phyloP scores from a whole-genome alignment of 2,888 invertebrate species.

The Euzetes globulus region DNA sequence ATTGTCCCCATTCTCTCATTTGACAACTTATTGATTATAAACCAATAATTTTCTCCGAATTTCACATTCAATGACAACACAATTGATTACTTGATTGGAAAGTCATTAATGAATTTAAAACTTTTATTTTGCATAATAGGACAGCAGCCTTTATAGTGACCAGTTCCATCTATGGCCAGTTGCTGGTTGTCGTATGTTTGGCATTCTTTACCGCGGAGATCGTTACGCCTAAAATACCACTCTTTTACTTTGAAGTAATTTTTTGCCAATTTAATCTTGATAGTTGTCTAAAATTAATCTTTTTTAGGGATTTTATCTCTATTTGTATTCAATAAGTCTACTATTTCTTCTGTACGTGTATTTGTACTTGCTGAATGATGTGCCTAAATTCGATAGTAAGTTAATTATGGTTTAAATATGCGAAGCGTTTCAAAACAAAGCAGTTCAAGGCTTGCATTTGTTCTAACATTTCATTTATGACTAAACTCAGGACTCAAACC shows the following conservation, averaged over 20 bases:
- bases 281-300: slow-evolving; percentile 23
- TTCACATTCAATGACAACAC: background rate
- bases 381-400: slow-evolving; percentile 34
- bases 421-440: background rate
- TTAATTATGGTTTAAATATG: background rate
- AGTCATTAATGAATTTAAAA: slow-evolving; percentile 4
- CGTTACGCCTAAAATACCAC: slow-evolving; percentile 80
- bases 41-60: background rate
- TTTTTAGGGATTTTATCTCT: slow-evolving; percentile 75
- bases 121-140: slow-evolving; percentile 52
- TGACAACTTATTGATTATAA: background rate
- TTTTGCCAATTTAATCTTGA: background rate
- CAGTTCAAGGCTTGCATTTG: background rate
- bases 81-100: no score
- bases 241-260: slow-evolving; percentile 73
- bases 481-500: slow-evolving; percentile 11
- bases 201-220: slow-evolving; percentile 92
- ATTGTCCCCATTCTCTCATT: background rate
- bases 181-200: slow-evolving; percentile 83
- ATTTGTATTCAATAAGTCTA: slow-evolving; percentile 85
- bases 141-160: slow-evolving; percentile 89
- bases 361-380: slow-evolving; percentile 82
- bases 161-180: slow-evolving; percentile 91
- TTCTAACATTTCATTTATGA: background rate
- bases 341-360: slow-evolving; percentile 86